Conservation (phyloP, 2,113 vertebrate species). For the Dolichallabes microphthalmus region DNA sequence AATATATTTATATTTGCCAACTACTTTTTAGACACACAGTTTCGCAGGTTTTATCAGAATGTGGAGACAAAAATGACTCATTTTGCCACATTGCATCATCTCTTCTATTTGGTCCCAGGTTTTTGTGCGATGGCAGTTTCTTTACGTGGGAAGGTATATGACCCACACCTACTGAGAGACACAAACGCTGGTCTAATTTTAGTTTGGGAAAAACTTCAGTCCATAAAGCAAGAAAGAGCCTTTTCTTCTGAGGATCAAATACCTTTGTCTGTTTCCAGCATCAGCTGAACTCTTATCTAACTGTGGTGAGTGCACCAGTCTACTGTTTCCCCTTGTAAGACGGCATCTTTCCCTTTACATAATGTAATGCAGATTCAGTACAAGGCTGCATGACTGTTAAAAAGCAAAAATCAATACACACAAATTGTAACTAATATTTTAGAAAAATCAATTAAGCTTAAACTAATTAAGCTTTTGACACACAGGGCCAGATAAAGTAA, state of each 20-base stretch:
- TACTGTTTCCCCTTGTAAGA: too few species aligned
- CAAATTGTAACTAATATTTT: not conserved
- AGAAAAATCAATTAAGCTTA: not conserved
- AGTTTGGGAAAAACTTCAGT: slow-evolving; percentile 34
- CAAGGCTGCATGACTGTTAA: not conserved
- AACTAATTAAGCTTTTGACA: not conserved
- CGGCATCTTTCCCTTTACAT: not conserved
- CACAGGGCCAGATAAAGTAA: not conserved
- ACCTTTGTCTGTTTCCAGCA: slow-evolving; percentile 22
- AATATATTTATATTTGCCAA: too few species aligned
- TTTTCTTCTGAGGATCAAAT: slow-evolving; percentile 36
- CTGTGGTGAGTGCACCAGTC: not conserved
- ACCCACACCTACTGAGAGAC: slow-evolving; percentile 42
- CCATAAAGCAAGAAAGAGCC: slow-evolving; percentile 22
- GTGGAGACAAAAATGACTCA: slow-evolving; percentile 20
- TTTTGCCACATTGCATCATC: slow-evolving; percentile 30
- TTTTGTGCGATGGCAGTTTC: slow-evolving; percentile 33
- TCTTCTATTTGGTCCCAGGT: slow-evolving; percentile 24
- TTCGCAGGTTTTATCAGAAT: slow-evolving; percentile 2
- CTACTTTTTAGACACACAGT: not conserved
- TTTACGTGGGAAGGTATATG: slow-evolving; percentile 40
- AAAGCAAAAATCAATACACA: not conserved
- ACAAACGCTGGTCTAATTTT: slow-evolving; percentile 20
- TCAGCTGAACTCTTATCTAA: slow-evolving; percentile 34
- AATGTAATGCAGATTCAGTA: not conserved